Conservation (phyloP, 2,888 invertebrate species). For the Coleophora deauratella region DNA sequence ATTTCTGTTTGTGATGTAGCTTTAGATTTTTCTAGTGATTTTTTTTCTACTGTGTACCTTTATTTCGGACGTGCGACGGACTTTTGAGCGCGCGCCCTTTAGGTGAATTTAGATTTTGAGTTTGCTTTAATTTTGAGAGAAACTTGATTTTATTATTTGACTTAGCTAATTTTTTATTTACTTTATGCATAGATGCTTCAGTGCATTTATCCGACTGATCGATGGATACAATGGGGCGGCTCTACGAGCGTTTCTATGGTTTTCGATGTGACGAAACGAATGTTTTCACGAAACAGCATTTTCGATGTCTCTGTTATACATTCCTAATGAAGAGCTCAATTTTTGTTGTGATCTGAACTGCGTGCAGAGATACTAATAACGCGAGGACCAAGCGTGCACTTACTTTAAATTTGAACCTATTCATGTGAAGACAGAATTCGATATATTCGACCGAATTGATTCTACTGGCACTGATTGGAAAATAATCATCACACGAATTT, state of each 20-base stretch:
- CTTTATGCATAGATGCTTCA: conserved; percentile 29
- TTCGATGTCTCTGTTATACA: conserved; percentile 32
- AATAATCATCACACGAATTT: conserved; percentile 20
- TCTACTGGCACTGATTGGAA: no score
- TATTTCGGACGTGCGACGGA: conserved; percentile 13
- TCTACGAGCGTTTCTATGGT: conserved; percentile 8
- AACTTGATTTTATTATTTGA: conserved; percentile 44
- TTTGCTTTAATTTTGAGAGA: conserved; percentile 30
- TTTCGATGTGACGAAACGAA: conserved; percentile 12
- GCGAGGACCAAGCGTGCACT: conserved; percentile 25
- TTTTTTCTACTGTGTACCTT: conserved; percentile 27
- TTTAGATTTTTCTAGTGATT: conserved; percentile 21
- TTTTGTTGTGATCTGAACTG: conserved; percentile 11
- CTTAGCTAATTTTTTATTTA: conserved; percentile 33
- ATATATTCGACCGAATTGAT: conserved; percentile 7
- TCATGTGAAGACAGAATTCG: conserved; percentile 5
- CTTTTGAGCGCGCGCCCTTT: conserved; percentile 9
- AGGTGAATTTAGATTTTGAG: conserved; percentile 32
- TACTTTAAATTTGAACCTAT: conserved; percentile 4
- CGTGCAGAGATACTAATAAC: conserved; percentile 18
- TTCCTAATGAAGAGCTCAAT: conserved; percentile 34
- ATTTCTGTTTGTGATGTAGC: conserved; percentile 36
- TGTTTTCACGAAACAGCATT: conserved; percentile 22
- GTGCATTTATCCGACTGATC: conserved; percentile 54
- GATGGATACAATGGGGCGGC: conserved; percentile 14